phyloP scores from a whole-genome alignment of 2,888 invertebrate species.

The Tenthredo distinguenda region DNA sequence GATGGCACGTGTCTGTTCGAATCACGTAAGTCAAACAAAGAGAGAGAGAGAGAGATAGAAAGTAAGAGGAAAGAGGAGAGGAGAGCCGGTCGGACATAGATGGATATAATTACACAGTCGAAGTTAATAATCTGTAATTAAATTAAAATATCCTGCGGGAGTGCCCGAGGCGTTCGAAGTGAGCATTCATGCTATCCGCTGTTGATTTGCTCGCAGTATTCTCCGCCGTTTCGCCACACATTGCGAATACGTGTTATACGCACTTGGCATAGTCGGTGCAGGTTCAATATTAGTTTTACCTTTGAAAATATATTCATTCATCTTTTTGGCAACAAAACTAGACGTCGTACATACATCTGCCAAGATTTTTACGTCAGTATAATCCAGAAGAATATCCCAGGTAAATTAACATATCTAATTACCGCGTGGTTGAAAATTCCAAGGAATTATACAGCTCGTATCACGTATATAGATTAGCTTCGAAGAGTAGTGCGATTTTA shows the following conservation, averaged over 20 bases:
- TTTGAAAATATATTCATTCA: not conserved
- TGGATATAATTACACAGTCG: constrained; percentile 63
- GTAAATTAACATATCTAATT: constrained; percentile 3
- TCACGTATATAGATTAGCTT: not conserved
- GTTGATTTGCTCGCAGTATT: constrained; percentile 39
- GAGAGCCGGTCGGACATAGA: constrained; percentile 56
- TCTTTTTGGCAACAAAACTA: not conserved
- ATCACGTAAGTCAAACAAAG: constrained; percentile 33
- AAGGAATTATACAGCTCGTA: not conserved
- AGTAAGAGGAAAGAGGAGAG: constrained; percentile 2
- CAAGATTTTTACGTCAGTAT: not conserved
- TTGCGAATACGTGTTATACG: constrained; percentile 10
- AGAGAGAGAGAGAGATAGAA: not conserved
- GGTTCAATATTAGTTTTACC: constrained; percentile 14
- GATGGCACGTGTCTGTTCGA: constrained; percentile 35
- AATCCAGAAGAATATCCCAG: not conserved
- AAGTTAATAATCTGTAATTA: constrained; percentile 66
- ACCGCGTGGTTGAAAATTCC: not conserved
- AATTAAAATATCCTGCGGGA: constrained; percentile 62
- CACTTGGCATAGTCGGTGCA: constrained; percentile 1
- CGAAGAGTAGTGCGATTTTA: not conserved
- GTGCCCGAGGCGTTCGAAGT: constrained; percentile 53
- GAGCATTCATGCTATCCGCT: constrained; percentile 36
- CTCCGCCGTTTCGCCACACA: constrained; percentile 6
- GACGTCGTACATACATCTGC: not conserved